Percentiles rank a stretch among this genome's conserved stretches.
Evolutionary conservation across 2,888 invertebrate genomes (phyloP).

Genomic region (Magallana nippona): DNA sequence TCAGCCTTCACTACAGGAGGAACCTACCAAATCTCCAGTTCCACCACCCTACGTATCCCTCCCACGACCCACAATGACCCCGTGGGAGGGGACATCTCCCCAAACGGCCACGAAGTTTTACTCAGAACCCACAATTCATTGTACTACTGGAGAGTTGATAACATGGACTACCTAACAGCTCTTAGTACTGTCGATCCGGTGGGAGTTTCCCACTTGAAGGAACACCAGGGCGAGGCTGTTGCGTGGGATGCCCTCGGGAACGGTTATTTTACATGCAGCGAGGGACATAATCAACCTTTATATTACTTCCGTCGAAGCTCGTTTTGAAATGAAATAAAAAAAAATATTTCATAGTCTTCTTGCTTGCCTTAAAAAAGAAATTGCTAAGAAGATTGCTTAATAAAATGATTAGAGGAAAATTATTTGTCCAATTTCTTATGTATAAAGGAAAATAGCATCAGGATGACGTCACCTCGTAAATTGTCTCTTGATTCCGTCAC

Average conservation of each 20-base stretch:
- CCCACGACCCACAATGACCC: conserved; percentile 36
- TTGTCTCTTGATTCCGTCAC: no score
- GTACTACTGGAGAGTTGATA: conserved; percentile 16
- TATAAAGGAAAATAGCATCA: no score
- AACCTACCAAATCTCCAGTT: conserved; percentile 20
- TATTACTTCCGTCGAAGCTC: conserved; percentile 39
- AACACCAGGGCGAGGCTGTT: conserved; percentile 41
- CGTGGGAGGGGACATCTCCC: conserved; percentile 44
- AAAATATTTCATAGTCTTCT: background rate
- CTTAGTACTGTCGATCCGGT: conserved; percentile 7
- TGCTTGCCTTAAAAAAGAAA: background rate
- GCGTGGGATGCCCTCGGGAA: conserved; percentile 42
- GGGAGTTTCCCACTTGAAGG: conserved; percentile 38
- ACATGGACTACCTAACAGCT: conserved; percentile 33
- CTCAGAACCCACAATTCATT: conserved; percentile 33
- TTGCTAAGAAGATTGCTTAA: no score
- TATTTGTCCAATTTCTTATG: no score
- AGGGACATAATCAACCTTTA: conserved; percentile 39
- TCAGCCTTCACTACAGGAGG: background rate
- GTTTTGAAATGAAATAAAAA: background rate
- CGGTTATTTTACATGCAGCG: conserved; percentile 44
- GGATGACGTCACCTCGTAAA: no score
- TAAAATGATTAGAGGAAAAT: no score
- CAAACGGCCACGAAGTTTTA: conserved; percentile 39
- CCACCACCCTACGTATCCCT: conserved; percentile 28